A percentile compares a stretch with the other conserved stretches of the same genome.
Conservation (phyloP, 1,140 invertebrate genomes). For the Idris sp. region DNA sequence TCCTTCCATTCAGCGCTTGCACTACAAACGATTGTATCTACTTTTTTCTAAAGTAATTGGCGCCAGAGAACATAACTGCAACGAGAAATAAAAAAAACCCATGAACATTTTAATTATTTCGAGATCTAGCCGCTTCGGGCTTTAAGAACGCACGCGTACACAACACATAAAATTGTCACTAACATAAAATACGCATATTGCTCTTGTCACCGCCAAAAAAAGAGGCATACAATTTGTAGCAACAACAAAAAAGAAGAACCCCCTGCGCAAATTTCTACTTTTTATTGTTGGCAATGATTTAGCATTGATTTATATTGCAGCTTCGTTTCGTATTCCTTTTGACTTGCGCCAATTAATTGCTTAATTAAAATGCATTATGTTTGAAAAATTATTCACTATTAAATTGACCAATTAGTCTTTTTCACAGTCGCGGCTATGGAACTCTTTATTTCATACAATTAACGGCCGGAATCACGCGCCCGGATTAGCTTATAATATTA, state of each 20-base stretch:
- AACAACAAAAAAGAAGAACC: too few relatives aligned
- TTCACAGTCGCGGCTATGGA: constrained; percentile 13
- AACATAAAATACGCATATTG: constrained; percentile 18
- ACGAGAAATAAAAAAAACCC: constrained; percentile 49
- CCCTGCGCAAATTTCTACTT: constrained; percentile 8
- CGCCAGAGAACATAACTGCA: constrained; percentile 42
- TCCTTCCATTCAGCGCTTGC: constrained; percentile 45
- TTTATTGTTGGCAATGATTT: constrained; percentile 33
- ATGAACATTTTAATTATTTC: constrained; percentile 62
- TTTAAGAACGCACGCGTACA: constrained; percentile 44
- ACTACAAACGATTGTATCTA: constrained; percentile 60
- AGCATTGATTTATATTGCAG: constrained; percentile 50
- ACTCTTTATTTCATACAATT: constrained; percentile 41
- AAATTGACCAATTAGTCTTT: constrained; percentile 45
- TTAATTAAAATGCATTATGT: constrained; percentile 48
- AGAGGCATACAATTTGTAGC: too few relatives aligned
- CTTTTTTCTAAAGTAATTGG: constrained; percentile 61
- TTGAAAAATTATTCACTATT: constrained; percentile 42
- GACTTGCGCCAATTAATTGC: constrained; percentile 51
- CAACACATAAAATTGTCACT: constrained; percentile 15
- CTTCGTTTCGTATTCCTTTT: constrained; percentile 45
- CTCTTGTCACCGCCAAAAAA: not conserved
- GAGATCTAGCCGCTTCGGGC: constrained; percentile 26
- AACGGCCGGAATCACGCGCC: constrained; percentile 30
- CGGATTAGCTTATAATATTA: constrained; percentile 41